Conservation (phyloP, 2,888 invertebrate genomes). For the Ethmia dodecea region DNA sequence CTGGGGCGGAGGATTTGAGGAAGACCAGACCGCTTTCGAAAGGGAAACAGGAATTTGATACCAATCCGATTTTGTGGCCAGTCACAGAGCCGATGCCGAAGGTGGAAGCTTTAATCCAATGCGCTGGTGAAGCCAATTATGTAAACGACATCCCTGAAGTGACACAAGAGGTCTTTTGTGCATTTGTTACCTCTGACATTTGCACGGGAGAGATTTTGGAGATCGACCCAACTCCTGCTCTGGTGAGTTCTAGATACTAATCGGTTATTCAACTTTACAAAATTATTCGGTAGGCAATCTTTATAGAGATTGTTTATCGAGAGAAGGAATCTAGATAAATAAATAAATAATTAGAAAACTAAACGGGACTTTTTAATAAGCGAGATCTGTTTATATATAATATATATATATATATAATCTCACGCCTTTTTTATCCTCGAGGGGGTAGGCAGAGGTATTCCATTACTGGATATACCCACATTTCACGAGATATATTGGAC, state of each 20-base stretch:
- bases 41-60: slow-evolving; percentile 80
- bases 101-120: slow-evolving; percentile 74
- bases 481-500: no score
- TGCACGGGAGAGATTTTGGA: slow-evolving; percentile 70
- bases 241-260: slow-evolving; percentile 77
- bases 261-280: no score
- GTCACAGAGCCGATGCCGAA: slow-evolving; percentile 79
- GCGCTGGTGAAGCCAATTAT: slow-evolving; percentile 80
- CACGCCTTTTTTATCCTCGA: no score
- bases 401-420: no score
- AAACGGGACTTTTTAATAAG: no score
- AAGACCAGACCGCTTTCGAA: slow-evolving; percentile 76
- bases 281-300: no score
- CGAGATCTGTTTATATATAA: no score
- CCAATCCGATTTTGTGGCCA: slow-evolving; percentile 78
- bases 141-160: slow-evolving; percentile 74
- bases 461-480: no score
- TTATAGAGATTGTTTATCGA: no score
- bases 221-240: slow-evolving; percentile 79
- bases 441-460: no score
- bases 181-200: slow-evolving; percentile 72
- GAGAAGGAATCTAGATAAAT: neutral
- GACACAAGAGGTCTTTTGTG: slow-evolving; percentile 79
- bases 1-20: slow-evolving; percentile 67
- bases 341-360: neutral